Evolutionary conservation across 1,140 invertebrate genomes (phyloP).

Genomic region (Zaprionus vittiger): DNA sequence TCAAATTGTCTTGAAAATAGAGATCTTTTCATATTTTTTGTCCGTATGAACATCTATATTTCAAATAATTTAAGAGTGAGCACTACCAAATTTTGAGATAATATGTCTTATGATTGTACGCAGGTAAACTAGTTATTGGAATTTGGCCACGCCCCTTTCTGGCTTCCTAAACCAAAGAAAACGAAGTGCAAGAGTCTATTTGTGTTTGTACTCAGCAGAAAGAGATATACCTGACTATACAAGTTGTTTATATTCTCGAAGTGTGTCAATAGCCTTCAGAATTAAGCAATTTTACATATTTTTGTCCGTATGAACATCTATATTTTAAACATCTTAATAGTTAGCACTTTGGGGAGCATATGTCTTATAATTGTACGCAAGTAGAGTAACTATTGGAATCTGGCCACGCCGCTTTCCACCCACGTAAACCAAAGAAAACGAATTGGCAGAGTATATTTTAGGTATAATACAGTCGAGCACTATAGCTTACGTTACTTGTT

Average conservation of each 20-base stretch:
- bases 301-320: neutral
- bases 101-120: neutral
- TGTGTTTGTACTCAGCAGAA: too few relatives aligned
- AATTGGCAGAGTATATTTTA: too few relatives aligned
- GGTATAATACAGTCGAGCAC: neutral
- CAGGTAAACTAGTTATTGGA: neutral
- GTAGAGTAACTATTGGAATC: fast-evolving
- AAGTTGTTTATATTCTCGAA: too few relatives aligned
- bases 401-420: neutral
- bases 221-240: too few relatives aligned
- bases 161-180: too few relatives aligned
- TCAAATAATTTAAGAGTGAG: neutral
- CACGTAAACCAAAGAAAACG: too few relatives aligned
- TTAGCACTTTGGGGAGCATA: neutral
- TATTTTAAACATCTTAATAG: neutral
- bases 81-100: neutral
- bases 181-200: too few relatives aligned
- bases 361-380: neutral
- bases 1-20: neutral
- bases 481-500: neutral
- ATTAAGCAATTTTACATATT: neutral
- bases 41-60: neutral
- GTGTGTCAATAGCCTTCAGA: too few relatives aligned
- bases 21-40: neutral
- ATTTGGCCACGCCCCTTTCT: neutral